Base-by-base conservation (phyloP, 2,113 vertebrate genomes). In the Anoura caudifer region DNA sequence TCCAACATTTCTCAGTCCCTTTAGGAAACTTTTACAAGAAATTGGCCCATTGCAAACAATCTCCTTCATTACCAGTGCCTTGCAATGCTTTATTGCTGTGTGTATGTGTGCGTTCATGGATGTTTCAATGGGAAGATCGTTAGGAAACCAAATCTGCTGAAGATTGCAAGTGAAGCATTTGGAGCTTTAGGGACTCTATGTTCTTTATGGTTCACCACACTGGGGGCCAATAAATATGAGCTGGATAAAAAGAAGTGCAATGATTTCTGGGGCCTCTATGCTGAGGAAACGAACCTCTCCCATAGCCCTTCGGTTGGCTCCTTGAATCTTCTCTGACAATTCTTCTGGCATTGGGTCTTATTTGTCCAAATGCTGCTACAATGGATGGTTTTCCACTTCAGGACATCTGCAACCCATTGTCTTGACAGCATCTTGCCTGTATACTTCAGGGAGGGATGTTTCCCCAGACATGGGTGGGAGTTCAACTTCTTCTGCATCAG, bases 231-330 rank as follows among this genome's bases (percentile, higher is more conserved):
- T 84, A 94, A 94, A 50, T 36, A 19, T 38, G 28, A 82, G 61
- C 69, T 80, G 33, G 81, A 92, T 59, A 47, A 76, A 47, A 63
- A 91, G 52, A 88, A 94, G 54, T 61, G 20, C 59, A 85, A 56
- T 96, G 95, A 95, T 80, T 95, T 95, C 65, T 67, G 94, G 59
- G 84, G 91, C 36, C 31, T 87, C 41, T 52, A 3, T n/a, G 43
- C 59, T 65, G 19, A 72, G 85, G 85, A 92, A 95, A 73, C 65
- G 72, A 96, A 91, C 72, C 33, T 95, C 86, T 95, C 94, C 76
- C 93, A 79, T 73, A 88, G 95, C 95, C 95, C 91, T 95, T 59
- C 52, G 45, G 16, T 54, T 73, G 65, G 85, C 4, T 52, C 43
- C 17, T 54, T 72, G 31, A 76, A 36, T 76, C 43, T 72, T 47